Percentiles rank a stretch among this genome's conserved stretches.
phyloP scores from a whole-genome alignment of 1,140 invertebrate genomes.

The Ceratina australensis region DNA sequence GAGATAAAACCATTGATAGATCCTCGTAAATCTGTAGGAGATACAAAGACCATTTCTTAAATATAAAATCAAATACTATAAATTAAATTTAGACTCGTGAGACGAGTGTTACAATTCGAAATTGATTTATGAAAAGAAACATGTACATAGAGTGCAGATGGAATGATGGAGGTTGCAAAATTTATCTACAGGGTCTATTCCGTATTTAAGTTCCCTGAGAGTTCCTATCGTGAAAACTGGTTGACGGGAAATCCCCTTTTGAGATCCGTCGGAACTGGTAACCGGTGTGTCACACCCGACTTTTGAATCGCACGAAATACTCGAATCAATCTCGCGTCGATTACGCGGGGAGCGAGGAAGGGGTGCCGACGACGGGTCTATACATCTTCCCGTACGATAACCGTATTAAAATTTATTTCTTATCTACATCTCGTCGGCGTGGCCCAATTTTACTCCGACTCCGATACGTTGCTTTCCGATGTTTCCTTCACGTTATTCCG shows the following conservation, averaged over 20 bases:
- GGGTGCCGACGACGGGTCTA: not conserved
- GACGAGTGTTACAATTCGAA: too few species aligned
- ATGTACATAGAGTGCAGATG: too few species aligned
- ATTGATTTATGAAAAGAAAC: too few species aligned
- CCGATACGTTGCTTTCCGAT: too few species aligned
- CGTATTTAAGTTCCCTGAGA: constrained; percentile 26
- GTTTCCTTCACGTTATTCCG: too few species aligned
- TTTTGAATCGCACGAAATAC: constrained; percentile 38
- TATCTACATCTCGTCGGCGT: not conserved
- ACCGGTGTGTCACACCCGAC: constrained; percentile 4
- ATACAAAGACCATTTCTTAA: too few species aligned
- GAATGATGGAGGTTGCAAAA: constrained; percentile 4
- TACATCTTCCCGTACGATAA: too few species aligned
- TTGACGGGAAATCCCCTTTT: not conserved
- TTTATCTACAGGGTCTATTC: not conserved
- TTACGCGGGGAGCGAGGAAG: not conserved
- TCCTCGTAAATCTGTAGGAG: too few species aligned
- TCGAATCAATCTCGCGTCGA: constrained; percentile 40
- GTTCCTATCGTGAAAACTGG: constrained; percentile 11
- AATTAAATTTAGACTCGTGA: too few species aligned
- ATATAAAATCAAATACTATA: too few species aligned
- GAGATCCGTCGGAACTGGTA: not conserved
- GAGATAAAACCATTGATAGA: too few species aligned
- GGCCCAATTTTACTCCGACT: not conserved
- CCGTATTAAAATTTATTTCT: not conserved